Conservation (phyloP, 1,140 invertebrate species). For the Monochamus saltuarius region DNA sequence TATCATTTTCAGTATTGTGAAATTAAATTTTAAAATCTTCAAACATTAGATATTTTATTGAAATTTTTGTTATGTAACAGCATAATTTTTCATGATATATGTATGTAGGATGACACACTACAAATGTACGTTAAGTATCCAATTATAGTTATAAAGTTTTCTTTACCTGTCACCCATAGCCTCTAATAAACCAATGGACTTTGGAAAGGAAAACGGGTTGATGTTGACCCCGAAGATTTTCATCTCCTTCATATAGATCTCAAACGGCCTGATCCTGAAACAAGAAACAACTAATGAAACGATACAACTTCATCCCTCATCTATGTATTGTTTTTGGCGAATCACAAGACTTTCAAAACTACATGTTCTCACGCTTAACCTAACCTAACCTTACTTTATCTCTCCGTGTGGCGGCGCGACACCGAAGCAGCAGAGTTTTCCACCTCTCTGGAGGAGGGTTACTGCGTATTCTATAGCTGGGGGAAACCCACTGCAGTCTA, state of each 20-base stretch:
- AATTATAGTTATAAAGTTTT: not conserved
- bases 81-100: too few relatives aligned
- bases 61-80: too few relatives aligned
- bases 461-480: conserved; percentile 59
- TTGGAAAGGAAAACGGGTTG: conserved; percentile 67
- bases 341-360: too few relatives aligned
- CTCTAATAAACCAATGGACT: conserved; percentile 60
- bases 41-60: too few relatives aligned
- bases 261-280: conserved; percentile 60
- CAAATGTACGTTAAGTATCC: too few relatives aligned
- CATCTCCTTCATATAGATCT: conserved; percentile 65
- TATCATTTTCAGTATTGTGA: too few relatives aligned
- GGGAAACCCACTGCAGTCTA: conserved; percentile 68
- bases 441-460: conserved; percentile 53
- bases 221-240: conserved; percentile 65
- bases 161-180: conserved; percentile 60
- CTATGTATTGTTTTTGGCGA: too few relatives aligned
- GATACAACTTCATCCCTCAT: too few relatives aligned
- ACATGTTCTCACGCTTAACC: not conserved
- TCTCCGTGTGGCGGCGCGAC: conserved; percentile 55
- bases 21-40: too few relatives aligned
- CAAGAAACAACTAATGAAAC: conserved; percentile 5
- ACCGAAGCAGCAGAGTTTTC: conserved; percentile 61
- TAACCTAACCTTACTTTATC: conserved; percentile 44
- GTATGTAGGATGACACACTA: too few relatives aligned